Conservation (phyloP, 2,888 invertebrate species). For the Parelbella ahira region DNA sequence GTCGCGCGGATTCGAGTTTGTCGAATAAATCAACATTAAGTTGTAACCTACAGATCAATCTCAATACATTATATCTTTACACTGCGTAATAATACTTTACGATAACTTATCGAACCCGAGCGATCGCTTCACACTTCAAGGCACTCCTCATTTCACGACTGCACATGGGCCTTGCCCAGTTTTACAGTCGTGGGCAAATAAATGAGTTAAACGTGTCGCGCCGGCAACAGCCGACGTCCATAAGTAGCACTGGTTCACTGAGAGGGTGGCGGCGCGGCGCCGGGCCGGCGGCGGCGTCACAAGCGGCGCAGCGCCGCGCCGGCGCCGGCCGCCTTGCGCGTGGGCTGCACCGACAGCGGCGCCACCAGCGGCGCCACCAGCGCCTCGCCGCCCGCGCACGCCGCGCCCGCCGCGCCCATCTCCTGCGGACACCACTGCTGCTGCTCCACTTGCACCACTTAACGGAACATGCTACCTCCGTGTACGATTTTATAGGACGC, state of each 20-base stretch:
- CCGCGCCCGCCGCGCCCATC: conserved; percentile 83
- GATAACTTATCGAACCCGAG: conserved; percentile 41
- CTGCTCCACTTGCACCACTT: too few relatives aligned
- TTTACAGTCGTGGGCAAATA: conserved; percentile 30
- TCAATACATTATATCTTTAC: conserved; percentile 40
- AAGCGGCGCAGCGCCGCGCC: conserved; percentile 86
- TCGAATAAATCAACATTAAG: conserved; percentile 31
- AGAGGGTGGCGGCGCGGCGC: background rate
- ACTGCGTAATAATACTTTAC: conserved; percentile 53
- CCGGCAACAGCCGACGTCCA: too few relatives aligned
- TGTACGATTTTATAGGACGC: too few relatives aligned
- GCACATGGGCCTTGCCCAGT: conserved; percentile 35
- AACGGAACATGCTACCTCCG: too few relatives aligned
- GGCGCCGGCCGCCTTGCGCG: conserved; percentile 86
- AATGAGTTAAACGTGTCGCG: conserved; percentile 41
- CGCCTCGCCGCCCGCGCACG: conserved; percentile 78
- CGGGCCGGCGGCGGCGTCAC: conserved; percentile 65
- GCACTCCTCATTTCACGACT: conserved; percentile 51
- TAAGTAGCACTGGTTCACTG: conserved; percentile 35
- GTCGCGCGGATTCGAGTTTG: conserved; percentile 19
- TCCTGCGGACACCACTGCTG: too few relatives aligned
- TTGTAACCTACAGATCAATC: conserved; percentile 42
- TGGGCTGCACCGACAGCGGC: conserved; percentile 92
- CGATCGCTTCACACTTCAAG: conserved; percentile 47
- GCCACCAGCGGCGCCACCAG: too few relatives aligned